Evolutionary conservation across 1,140 invertebrate species (phyloP).

Genomic region (Caenorhabditis briggsae): DNA sequence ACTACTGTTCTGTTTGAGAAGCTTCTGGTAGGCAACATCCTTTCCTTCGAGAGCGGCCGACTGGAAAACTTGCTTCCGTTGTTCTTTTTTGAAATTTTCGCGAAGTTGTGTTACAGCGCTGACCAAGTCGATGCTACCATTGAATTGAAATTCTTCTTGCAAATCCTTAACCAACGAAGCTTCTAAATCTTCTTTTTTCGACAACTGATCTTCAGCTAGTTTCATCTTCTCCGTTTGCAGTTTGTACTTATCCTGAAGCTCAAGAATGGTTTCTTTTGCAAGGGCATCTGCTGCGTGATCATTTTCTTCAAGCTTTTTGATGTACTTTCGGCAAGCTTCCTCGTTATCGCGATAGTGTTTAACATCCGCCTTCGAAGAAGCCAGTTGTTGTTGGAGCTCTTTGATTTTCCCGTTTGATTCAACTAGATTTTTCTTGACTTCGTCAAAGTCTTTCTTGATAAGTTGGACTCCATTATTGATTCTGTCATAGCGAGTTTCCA

Average conservation of each 20-base stretch:
- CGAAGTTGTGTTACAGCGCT: not conserved
- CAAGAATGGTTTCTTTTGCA: not conserved
- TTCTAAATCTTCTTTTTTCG: not conserved
- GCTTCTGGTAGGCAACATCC: not conserved
- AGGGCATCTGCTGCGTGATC: not conserved
- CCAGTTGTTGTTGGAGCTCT: not conserved
- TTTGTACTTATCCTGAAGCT: not conserved
- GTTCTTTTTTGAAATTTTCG: not conserved
- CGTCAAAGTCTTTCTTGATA: slow-evolving; percentile 6
- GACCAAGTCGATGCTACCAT: not conserved
- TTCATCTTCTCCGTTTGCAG: not conserved
- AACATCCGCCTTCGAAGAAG: not conserved
- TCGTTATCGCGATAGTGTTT: slow-evolving; percentile 3
- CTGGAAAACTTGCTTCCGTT: slow-evolving; percentile 15
- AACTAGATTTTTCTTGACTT: not conserved
- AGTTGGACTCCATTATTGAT: slow-evolving; percentile 4
- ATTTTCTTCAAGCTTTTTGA: not conserved
- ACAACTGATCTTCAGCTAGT: not conserved
- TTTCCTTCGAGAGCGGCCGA: not conserved
- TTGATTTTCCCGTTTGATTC: not conserved
- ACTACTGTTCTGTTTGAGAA: not conserved
- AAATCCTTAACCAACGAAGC: not conserved
- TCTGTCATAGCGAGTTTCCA: slow-evolving; percentile 7
- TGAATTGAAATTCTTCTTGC: not conserved
- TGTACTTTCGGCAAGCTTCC: not conserved